Base-by-base conservation (phyloP, 2,113 vertebrate genomes). In the Cisticola juncidis region DNA sequence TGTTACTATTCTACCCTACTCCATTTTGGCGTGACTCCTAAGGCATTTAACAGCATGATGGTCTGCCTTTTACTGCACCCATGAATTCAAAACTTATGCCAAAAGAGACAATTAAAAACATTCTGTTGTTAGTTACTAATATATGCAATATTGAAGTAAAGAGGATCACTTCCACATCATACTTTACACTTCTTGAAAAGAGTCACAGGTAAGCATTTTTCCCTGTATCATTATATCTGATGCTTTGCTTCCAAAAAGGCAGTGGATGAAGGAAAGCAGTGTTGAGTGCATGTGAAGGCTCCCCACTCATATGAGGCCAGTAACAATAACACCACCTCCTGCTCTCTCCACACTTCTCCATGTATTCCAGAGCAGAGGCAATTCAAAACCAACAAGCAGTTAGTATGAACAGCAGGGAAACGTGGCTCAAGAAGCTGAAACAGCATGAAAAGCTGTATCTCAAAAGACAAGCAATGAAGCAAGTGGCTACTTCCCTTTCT, bases 201-300 rank as follows among this genome's bases (percentile, higher is more conserved):
- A 19, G 22, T 28, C 42, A 18, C 17, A 68, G 29, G 9, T n/a
- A 48, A 57, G 1, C 23, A 54, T 40, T 58, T 42, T 33, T 5
- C 42, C 6, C 57, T 62, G 29, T 33, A 64, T 47, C 54, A 36
- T 8, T 31, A 1, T 3, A 60, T 36, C 14, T 56, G 23, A 61
- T 57, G 36, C 23, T 81, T 66, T 61, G 36, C 21, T 87, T 84
- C 56, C 81, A 81, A 45, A 88, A 61, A 65, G 3, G 22, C 28
- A 36, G 0, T 1, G 6, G 7, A n/a, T 1, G 1, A 81, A 14
- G 7, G 24, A 77, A 38, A 36, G 5, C 9, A 35, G 12, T 9
- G 31, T 9, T 50, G 29, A 50, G 6, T 26, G 22, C 36, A 18
- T 6, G 9, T 23, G 29, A 79, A 42, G 9, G 33, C 29, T 88